These are phyloP conservation scores for Onychorhynchus coronatus DNA, from an alignment of 2,113 vertebrate genomes.

Conservation along the genomic window DNA sequence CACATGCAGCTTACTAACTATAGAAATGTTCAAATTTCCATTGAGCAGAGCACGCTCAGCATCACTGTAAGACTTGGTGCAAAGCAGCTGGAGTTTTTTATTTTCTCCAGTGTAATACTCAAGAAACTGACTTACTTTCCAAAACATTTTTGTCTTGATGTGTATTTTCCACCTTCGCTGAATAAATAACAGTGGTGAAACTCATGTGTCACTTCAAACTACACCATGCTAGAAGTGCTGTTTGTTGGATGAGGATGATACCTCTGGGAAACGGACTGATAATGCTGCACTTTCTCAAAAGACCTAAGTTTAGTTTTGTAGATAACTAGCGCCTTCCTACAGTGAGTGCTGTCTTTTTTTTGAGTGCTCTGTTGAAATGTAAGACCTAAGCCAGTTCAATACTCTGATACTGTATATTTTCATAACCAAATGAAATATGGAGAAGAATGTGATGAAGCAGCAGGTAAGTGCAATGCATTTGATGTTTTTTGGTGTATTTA, in stretches of 20 bases:
- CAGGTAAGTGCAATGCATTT: background rate
- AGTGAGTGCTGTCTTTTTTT: background rate
- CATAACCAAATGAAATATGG: background rate
- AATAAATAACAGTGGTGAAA: background rate
- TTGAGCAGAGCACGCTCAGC: background rate
- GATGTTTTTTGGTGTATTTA: background rate
- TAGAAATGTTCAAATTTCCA: background rate
- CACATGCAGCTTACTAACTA: background rate
- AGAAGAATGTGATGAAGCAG: background rate
- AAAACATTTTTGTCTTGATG: background rate
- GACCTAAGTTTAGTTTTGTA: background rate
- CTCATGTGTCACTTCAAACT: background rate
- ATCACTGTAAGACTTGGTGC: background rate
- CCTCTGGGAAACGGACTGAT: background rate
- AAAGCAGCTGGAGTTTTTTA: background rate
- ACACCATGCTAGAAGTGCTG: background rate
- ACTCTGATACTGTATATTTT: background rate
- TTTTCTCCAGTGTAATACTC: background rate
- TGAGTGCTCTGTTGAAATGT: background rate
- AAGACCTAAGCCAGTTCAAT: background rate
- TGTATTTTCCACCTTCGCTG: accelerated
- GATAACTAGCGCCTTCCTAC: background rate
- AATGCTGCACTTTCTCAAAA: background rate
- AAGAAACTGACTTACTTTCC: background rate
- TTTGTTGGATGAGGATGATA: background rate